These are phyloP conservation scores for Epinotia brunnichana DNA, from an alignment of 2,888 invertebrate species.

Conservation along the genomic window DNA sequence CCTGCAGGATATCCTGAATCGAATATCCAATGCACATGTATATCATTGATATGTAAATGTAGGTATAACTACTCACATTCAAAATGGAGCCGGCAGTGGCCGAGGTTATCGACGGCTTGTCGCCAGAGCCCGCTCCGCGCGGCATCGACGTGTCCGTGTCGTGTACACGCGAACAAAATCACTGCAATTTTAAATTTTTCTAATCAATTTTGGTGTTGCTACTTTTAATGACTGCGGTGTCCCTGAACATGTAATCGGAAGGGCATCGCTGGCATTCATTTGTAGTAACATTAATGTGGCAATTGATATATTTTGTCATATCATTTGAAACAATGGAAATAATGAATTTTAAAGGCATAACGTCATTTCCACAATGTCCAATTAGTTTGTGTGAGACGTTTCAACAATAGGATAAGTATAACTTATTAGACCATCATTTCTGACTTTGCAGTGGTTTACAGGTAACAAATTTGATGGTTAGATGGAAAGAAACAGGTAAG, in stretches of 20 bases:
- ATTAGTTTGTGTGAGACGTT: too few species aligned
- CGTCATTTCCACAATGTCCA: too few species aligned
- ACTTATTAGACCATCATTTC: too few species aligned
- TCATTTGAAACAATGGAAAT: background rate
- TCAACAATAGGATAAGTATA: too few species aligned
- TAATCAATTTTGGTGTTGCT: constrained; percentile 26
- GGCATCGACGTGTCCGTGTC: constrained; percentile 19
- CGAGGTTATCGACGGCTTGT: constrained; percentile 8
- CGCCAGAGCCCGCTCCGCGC: background rate
- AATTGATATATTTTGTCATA: background rate
- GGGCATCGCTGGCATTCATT: constrained; percentile 2
- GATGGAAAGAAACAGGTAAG: too few species aligned
- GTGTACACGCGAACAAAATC: constrained; percentile 32
- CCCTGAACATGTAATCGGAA: constrained; percentile 25
- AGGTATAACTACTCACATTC: background rate
- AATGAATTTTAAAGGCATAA: background rate
- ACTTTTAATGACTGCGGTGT: constrained; percentile 26
- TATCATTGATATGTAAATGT: too few species aligned
- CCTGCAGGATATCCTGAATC: background rate
- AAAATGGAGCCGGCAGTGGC: background rate
- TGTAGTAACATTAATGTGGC: background rate
- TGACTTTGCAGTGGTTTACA: too few species aligned
- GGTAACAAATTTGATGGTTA: too few species aligned
- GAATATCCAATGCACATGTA: background rate
- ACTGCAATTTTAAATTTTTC: constrained; percentile 37